Percentiles rank a stretch among this genome's conserved stretches.
phyloP scores from a whole-genome alignment of 2,113 vertebrate species.

The Crypturellus undulatus region DNA sequence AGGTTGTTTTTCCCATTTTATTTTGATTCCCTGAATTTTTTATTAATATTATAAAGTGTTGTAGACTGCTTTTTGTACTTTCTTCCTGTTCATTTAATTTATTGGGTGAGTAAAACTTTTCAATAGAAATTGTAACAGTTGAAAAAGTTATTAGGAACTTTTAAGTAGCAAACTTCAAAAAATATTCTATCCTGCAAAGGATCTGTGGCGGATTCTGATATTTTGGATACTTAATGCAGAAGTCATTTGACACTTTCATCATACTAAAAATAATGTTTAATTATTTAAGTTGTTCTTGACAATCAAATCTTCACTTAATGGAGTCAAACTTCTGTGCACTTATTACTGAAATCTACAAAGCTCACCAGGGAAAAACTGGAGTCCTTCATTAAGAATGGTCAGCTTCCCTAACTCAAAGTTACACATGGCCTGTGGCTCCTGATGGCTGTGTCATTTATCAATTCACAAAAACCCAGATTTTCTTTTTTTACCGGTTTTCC shows the following conservation, averaged over 20 bases:
- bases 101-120: constrained; percentile 10
- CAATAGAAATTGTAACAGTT: background rate
- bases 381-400: background rate
- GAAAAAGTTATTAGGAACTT: background rate
- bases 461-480: background rate
- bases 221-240: background rate
- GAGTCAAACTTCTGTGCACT: background rate
- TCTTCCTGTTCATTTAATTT: constrained; percentile 27
- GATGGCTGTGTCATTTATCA: background rate
- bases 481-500: background rate
- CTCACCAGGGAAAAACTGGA: background rate
- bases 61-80: background rate
- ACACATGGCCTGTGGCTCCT: background rate
- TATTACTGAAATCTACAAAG: background rate
- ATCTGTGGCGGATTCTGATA: background rate
- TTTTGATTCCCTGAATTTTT: constrained; percentile 15
- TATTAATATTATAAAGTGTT: constrained; percentile 31
- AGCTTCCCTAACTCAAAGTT: background rate
- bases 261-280: background rate
- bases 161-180: background rate
- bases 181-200: background rate
- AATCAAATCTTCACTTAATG: background rate
- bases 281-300: background rate
- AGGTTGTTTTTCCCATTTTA: background rate
- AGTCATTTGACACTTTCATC: background rate